These are phyloP conservation scores for Mystacornis crossleyi DNA, from an alignment of 2,113 vertebrate genomes.

Conservation along the genomic window DNA sequence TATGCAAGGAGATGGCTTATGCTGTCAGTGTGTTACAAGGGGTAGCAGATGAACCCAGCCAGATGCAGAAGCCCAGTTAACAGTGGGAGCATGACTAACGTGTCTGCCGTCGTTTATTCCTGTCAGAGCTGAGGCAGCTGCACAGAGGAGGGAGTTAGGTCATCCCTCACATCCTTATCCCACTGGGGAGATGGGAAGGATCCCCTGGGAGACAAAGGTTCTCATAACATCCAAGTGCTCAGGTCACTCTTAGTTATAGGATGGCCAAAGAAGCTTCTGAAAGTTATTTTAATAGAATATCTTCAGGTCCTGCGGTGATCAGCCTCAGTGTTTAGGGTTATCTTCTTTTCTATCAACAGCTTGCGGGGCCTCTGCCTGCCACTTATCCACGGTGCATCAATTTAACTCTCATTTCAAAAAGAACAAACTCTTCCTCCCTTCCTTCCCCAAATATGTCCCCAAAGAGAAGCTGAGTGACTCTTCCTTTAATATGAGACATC, in stretches of 20 bases:
- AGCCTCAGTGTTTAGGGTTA: not conserved
- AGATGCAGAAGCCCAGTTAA: not conserved
- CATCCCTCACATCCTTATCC: not conserved
- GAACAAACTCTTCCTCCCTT: not conserved
- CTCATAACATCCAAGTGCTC: not conserved
- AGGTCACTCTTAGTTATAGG: not conserved
- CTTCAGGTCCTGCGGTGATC: conserved; percentile 4
- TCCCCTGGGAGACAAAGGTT: not conserved
- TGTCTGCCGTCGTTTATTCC: not conserved
- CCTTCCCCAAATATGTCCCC: not conserved
- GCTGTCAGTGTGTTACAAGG: not conserved
- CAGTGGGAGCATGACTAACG: not conserved
- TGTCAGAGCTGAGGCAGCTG: conserved; percentile 30
- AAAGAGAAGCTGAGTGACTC: not conserved
- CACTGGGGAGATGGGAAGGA: not conserved
- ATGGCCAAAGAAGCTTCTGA: not conserved
- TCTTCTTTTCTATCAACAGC: not conserved
- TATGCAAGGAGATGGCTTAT: not conserved
- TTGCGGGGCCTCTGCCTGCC: not conserved
- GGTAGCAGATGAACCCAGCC: not conserved
- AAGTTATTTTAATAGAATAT: not conserved
- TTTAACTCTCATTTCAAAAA: not conserved
- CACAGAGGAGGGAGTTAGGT: not conserved
- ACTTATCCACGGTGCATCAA: not conserved
- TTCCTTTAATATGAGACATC: conserved; percentile 41